Conservation (phyloP, 2,797 vertebrate genomes). For the Cossypha heuglini region DNA sequence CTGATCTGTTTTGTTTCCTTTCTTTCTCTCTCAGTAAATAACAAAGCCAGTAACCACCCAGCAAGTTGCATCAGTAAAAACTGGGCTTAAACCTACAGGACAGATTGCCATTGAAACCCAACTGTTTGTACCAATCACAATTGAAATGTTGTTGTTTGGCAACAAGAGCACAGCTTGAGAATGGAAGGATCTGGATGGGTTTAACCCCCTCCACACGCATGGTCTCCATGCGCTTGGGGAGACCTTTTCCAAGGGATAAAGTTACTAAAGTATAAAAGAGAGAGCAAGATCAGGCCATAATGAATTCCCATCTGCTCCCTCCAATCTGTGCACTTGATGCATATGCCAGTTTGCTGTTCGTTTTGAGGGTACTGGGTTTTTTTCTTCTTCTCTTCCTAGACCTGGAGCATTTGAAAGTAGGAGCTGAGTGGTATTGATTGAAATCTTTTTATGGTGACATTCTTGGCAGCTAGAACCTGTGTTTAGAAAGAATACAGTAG, state of each 20-base stretch:
- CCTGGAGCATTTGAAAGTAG: constrained; percentile 35
- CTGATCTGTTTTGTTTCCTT: neutral
- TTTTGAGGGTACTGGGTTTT: constrained; percentile 18
- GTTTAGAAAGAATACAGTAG: constrained; percentile 51
- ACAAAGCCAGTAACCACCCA: neutral
- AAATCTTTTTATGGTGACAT: constrained; percentile 48
- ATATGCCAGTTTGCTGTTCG: constrained; percentile 54
- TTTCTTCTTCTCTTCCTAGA: constrained; percentile 42
- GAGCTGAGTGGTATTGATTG: constrained; percentile 46
- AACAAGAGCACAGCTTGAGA: constrained; percentile 47
- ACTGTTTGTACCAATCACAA: constrained; percentile 56
- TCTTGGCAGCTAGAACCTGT: constrained; percentile 52
- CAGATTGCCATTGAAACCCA: constrained; percentile 61
- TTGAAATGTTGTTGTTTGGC: constrained; percentile 67
- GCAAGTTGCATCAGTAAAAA: constrained; percentile 31
- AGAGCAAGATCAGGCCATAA: constrained; percentile 41
- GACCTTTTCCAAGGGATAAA: constrained; percentile 41
- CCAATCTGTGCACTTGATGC: constrained; percentile 46
- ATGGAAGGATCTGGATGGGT: constrained; percentile 23
- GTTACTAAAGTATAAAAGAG: constrained; percentile 41
- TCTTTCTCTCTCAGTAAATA: neutral
- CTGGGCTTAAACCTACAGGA: constrained; percentile 5
- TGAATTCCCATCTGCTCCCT: constrained; percentile 63
- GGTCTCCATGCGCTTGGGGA: neutral
- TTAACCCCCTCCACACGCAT: neutral